Percentiles rank a stretch among this genome's conserved stretches.
These are phyloP conservation scores for Campoletis sonorensis DNA, from an alignment of 1,140 invertebrate genomes.

Conservation along the genomic window DNA sequence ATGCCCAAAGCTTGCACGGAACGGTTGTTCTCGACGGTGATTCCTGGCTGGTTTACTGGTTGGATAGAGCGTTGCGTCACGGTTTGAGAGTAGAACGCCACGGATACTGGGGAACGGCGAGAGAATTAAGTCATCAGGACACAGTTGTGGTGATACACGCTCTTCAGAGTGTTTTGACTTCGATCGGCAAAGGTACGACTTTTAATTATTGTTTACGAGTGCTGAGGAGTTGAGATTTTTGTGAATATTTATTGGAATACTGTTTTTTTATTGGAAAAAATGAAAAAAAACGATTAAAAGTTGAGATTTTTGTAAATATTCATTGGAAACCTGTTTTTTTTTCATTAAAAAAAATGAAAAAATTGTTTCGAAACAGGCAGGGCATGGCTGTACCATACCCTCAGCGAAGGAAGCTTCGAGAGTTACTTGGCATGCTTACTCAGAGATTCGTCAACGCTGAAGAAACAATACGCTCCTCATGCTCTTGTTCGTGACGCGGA, in stretches of 20 bases:
- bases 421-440: conserved; percentile 75
- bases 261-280: background rate
- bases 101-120: conserved; percentile 79
- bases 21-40: conserved; percentile 74
- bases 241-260: background rate
- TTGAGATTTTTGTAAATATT: background rate
- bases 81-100: conserved; percentile 73
- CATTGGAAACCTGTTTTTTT: background rate
- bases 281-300: background rate
- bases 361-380: conserved; percentile 65
- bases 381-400: conserved; percentile 76
- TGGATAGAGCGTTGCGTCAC: conserved; percentile 74
- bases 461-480: conserved; percentile 74
- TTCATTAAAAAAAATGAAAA: background rate
- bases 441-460: conserved; percentile 69
- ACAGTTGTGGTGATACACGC: conserved; percentile 75
- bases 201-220: no score
- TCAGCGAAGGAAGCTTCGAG: conserved; percentile 76
- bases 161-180: conserved; percentile 73
- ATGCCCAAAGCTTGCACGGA: conserved; percentile 74
- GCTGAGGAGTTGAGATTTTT: conserved; percentile 5
- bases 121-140: conserved; percentile 78
- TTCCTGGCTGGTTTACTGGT: conserved; percentile 76
- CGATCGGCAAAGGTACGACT: conserved; percentile 74
- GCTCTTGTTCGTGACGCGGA: conserved; percentile 74